These are phyloP conservation scores for Thecocarcelia acutangulata DNA, from an alignment of 2,888 invertebrate species.

Conservation along the genomic window DNA sequence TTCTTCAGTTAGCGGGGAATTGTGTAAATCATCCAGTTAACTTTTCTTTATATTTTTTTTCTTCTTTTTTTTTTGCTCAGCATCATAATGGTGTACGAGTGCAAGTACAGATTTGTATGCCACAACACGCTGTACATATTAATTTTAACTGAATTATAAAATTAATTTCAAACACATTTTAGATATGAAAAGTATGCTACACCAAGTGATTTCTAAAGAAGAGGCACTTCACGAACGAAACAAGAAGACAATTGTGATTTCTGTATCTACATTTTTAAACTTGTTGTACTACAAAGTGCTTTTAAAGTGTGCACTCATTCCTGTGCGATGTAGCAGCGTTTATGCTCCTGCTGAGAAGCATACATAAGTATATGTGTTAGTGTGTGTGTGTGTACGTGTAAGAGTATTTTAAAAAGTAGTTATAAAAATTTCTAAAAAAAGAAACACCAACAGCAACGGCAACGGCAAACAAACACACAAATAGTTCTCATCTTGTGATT, in stretches of 20 bases:
- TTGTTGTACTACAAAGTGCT: constrained; percentile 33
- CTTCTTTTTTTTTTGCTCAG: not conserved
- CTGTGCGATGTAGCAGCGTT: constrained; percentile 1
- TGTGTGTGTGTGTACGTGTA: constrained; percentile 16
- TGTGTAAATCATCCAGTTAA: constrained; percentile 33
- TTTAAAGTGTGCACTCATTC: constrained; percentile 36
- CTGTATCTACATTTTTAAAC: constrained; percentile 32
- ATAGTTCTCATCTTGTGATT: constrained; percentile 30
- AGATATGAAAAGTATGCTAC: constrained; percentile 64
- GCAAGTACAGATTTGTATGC: constrained; percentile 36
- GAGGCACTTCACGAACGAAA: constrained; percentile 17
- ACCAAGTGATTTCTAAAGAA: constrained; percentile 51
- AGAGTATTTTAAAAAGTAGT: constrained; percentile 33
- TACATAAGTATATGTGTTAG: too few relatives aligned
- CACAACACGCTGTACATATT: constrained; percentile 49
- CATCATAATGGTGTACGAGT: constrained; percentile 11
- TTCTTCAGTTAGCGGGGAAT: constrained; percentile 14
- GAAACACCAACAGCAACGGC: constrained; percentile 11
- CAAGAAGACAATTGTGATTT: constrained; percentile 44
- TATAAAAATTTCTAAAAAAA: constrained; percentile 63
- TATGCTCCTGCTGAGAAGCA: constrained; percentile 20
- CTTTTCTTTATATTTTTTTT: too few relatives aligned
- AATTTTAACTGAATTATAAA: constrained; percentile 60
- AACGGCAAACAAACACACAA: constrained; percentile 32
- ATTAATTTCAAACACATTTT: constrained; percentile 63